Evolutionary conservation across 2,113 vertebrate species (phyloP).

Genomic region (Notiomystis cincta): DNA sequence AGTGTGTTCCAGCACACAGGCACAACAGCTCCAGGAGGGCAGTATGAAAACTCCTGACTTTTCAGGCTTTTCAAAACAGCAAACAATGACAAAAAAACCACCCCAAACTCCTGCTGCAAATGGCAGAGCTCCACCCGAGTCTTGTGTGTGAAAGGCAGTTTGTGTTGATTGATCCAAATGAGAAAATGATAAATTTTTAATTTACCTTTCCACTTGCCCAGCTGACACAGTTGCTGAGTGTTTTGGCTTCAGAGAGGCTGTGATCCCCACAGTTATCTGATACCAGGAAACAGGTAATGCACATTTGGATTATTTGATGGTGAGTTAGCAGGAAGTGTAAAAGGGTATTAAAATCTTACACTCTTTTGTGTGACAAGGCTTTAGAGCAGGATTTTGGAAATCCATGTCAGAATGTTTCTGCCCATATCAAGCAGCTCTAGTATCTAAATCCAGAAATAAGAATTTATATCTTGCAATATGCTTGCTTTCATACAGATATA

Average conservation of each 20-base stretch:
- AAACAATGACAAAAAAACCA: accelerated
- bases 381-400: not conserved
- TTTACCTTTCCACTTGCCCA: not conserved
- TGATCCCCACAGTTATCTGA: not conserved
- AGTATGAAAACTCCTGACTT: not conserved
- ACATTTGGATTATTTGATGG: not conserved
- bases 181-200: not conserved
- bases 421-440: not conserved
- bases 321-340: not conserved
- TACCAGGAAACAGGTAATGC: not conserved
- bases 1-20: not conserved
- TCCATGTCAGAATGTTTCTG: not conserved
- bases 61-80: not conserved
- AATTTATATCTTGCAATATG: not conserved
- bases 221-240: not conserved
- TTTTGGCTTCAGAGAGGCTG: not conserved
- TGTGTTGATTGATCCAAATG: not conserved
- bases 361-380: not conserved
- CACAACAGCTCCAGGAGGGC: not conserved
- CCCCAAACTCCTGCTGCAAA: not conserved
- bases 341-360: not conserved
- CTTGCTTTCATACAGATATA: not conserved
- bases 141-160: not conserved
- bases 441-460: not conserved
- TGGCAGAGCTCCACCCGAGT: not conserved